Base-by-base conservation (phyloP, 1,140 invertebrate genomes). In the Dinoponera quadriceps region DNA sequence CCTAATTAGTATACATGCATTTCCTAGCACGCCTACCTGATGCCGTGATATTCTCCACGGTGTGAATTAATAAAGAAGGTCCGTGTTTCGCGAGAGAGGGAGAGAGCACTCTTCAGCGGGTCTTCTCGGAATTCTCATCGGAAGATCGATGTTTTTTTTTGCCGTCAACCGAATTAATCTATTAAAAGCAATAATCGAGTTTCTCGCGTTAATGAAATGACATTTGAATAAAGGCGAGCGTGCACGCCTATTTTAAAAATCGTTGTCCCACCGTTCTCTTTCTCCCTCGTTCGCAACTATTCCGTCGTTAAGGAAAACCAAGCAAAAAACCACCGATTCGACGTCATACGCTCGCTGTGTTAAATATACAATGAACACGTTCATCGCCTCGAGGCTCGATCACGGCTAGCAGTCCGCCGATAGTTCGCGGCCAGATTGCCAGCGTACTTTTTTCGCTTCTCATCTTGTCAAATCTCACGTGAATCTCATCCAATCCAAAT, bases 401-500 rank as follows among this genome's bases (percentile, higher is more conserved):
- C 33, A 48, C 33, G n/a, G 38, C 38, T 44, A 44, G 38, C 38
- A 44, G 38, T 11, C n/a, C n/a, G 7, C 3, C 38, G 38, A 44
- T 44, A 44, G 38, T 44, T 44, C 38, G 38, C 38, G 7, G 38
- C 38, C 38, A 44, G 14, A 78, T 57, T 20, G 65, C 54, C 75
- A 57, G 54, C 25, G 9, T 48, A 29, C 22, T 69, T 71, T 55
- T 44, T 29, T 55, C 38, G 54, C 11, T 55, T 68, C 65, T 63
- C 60, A 63, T 63, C 60, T 68, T 54, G 49, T 57, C 75, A 22
- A 29, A 44, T 44, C 38, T 69, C 75, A 51, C 38, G 33, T 69
- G 63, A 69, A 20, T 78, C 63, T 77, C 48, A 57, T 78, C 29
- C 63, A 57, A 78, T 78, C n/a, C 65, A 71, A 59, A 80, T 71